Percentiles rank a stretch among this genome's conserved stretches.
Evolutionary conservation across 92 coral and sea anemone genomes (phyloP).

Genomic region (Porites divaricata): DNA sequence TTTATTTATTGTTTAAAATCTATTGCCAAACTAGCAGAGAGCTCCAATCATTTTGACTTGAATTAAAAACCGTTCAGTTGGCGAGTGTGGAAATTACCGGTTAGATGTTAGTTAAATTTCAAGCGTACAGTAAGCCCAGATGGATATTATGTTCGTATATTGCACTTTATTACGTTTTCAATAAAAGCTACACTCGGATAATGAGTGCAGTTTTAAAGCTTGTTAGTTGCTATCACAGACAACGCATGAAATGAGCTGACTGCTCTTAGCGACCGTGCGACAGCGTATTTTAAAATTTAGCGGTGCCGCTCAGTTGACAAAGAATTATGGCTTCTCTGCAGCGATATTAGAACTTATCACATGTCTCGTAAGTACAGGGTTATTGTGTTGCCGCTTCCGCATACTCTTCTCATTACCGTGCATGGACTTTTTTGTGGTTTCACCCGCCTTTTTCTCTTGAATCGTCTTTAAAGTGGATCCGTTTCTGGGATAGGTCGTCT

Average conservation of each 20-base stretch:
- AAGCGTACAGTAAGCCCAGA: too few relatives aligned
- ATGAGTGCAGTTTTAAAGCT: too few relatives aligned
- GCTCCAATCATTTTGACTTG: constrained; percentile 7
- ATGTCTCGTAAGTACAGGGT: constrained; percentile 13
- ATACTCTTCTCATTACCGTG: not conserved
- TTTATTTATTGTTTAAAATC: not conserved
- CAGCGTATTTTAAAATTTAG: not conserved
- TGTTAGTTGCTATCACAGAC: not conserved
- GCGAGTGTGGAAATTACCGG: too few relatives aligned
- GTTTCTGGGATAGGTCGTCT: not conserved
- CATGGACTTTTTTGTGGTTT: too few relatives aligned
- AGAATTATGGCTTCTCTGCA: not conserved
- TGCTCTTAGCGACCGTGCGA: not conserved
- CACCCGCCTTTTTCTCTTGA: not conserved
- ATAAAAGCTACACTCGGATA: not conserved
- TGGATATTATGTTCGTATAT: not conserved
- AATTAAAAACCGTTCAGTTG: too few relatives aligned
- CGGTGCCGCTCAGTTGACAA: not conserved
- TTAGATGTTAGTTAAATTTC: not conserved
- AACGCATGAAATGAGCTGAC: constrained; percentile 8
- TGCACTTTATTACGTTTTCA: not conserved
- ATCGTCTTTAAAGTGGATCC: not conserved
- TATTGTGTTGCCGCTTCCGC: not conserved
- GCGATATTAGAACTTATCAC: not conserved
- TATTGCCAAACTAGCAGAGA: constrained; percentile 14